Evolutionary conservation across 2,888 invertebrate species (phyloP), one percentile per base, ranked within the genome.

Genomic region (Diarsia rubi): DNA sequence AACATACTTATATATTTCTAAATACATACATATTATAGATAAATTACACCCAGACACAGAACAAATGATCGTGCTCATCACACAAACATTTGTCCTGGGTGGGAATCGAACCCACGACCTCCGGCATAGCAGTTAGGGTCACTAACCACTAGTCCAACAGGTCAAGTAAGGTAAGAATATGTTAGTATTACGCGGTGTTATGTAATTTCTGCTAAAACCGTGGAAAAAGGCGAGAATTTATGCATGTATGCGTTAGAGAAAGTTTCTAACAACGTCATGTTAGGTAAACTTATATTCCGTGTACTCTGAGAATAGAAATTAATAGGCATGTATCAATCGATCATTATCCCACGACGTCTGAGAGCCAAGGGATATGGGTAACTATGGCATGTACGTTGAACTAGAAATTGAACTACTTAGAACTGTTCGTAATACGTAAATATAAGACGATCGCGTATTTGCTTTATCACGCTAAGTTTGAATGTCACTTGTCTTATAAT

Each of bases 321-420:
- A 66, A 76, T 72, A 76, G n/a, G 69, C 59, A 77, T 75, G 75
- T 69, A 74, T 79, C 81, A 85, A 81, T 83, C 72, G 75, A 73
- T 79, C 62, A 78, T 47, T 74, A 81, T 85, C 75, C 78, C 79
- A 85, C 81, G 83, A 66, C 49, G 66, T 60, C 54, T 76, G 44
- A 63, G 62, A 69, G 73, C 37, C 69, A 77, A 77, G 73, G 65
- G 71, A 77, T 81, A 75, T 75, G 52, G 60, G 64, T 76, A 62
- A 85, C 57, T 71, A 69, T 66, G 24, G 70, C 44, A 47, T 52
- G 65, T 45, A 60, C 47, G 31, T 12, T 82, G 65, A 68, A 71
- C 71, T 82, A 74, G 82, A 82, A 82, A 78, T 11, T 27, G 16
- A 71, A 78, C 62, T 57, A 65, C 54, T 65, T 73, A 67, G 64